These are phyloP conservation scores for Alosa sapidissima DNA, from an alignment of 2,797 vertebrate species.

Conservation along the genomic window DNA sequence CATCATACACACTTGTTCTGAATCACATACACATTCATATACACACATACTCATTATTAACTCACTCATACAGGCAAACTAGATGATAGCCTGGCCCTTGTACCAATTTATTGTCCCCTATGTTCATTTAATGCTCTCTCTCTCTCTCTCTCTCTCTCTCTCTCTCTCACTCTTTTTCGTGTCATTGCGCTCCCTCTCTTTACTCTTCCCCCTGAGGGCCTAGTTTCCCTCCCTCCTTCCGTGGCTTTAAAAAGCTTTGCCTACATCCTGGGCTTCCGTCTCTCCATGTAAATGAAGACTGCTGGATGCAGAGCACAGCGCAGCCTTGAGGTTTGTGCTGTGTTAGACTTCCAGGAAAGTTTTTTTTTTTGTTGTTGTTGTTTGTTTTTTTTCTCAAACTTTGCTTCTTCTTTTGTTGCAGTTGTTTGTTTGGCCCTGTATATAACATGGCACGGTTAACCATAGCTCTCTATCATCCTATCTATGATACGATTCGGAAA, in stretches of 20 bases:
- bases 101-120: background rate
- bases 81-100: slow-evolving; percentile 2
- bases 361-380: background rate
- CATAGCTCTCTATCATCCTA: too few relatives aligned
- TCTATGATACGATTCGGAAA: background rate
- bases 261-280: background rate
- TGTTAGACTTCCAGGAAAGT: background rate
- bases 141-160: background rate
- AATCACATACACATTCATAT: background rate
- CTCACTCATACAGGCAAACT: background rate
- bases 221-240: background rate
- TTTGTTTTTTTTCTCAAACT: background rate
- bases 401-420: background rate
- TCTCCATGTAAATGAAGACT: background rate
- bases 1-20: background rate
- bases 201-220: background rate
- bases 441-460: background rate
- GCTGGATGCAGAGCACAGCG: background rate
- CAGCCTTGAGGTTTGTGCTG: background rate
- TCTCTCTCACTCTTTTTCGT: background rate
- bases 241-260: background rate
- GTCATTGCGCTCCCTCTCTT: slow-evolving; percentile 11
- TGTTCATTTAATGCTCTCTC: background rate
- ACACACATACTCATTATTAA: background rate
- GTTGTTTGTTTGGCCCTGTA: background rate